phyloP scores from a whole-genome alignment of 1,140 invertebrate genomes.

The Oscheius sp. region DNA sequence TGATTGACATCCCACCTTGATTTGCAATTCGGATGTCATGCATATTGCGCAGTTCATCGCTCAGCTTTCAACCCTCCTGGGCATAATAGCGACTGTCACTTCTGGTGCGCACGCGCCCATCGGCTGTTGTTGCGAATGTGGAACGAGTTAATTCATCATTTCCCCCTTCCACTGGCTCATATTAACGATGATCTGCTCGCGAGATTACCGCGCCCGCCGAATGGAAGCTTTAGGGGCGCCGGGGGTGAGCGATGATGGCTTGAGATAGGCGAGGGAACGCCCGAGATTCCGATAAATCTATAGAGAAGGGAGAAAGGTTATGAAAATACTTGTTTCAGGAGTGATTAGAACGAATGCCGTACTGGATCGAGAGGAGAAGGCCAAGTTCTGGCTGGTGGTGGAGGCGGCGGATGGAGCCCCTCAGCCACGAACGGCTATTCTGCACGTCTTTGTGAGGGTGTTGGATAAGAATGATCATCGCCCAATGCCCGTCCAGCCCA shows the following conservation, averaged over 20 bases:
- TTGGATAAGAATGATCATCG: constrained; percentile 88
- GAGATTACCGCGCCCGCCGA: background rate
- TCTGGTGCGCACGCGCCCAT: no score
- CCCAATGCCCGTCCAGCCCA: constrained; percentile 78
- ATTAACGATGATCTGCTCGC: constrained; percentile 4
- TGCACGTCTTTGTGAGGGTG: constrained; percentile 78
- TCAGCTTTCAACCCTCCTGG: no score
- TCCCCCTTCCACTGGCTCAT: constrained; percentile 8
- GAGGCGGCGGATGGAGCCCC: constrained; percentile 75
- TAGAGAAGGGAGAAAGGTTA: background rate
- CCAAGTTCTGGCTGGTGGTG: constrained; percentile 87
- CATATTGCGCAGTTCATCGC: no score
- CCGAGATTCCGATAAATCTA: background rate
- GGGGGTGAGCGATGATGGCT: background rate
- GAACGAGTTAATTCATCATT: constrained; percentile 8
- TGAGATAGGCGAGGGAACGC: no score
- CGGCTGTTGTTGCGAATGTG: no score
- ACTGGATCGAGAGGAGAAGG: constrained; percentile 81
- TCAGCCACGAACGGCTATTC: constrained; percentile 70
- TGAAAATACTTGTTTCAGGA: constrained; percentile 70
- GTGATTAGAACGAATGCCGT: constrained; percentile 76
- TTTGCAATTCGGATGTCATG: no score
- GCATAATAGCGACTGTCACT: no score
- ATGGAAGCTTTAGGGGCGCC: no score
- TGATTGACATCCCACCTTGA: no score